These are phyloP conservation scores for Rhopalosiphum maidis DNA, from an alignment of 1,140 invertebrate genomes.

Conservation along the genomic window DNA sequence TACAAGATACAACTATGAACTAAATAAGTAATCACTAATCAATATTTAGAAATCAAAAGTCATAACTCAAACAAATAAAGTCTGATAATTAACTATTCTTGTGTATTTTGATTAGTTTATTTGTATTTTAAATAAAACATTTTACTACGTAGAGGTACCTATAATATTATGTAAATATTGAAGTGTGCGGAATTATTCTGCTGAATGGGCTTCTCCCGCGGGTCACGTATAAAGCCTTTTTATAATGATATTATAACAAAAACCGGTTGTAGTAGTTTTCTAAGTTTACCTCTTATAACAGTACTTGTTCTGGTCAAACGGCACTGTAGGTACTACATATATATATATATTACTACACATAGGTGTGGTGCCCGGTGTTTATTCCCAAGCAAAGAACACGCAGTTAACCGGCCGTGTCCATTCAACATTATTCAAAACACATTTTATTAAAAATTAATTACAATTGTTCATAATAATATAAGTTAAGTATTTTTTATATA, in stretches of 20 bases:
- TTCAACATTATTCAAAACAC: constrained; percentile 39
- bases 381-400: constrained; percentile 46
- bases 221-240: constrained; percentile 33
- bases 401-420: constrained; percentile 45
- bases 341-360: constrained; percentile 26
- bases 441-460: constrained; percentile 28
- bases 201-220: constrained; percentile 32
- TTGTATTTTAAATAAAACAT: background rate
- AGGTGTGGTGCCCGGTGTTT: constrained; percentile 31
- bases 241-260: constrained; percentile 43
- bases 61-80: background rate
- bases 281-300: constrained; percentile 54
- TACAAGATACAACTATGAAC: too few relatives aligned
- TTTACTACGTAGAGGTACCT: background rate
- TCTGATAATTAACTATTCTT: background rate
- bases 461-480: background rate
- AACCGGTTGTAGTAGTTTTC: constrained; percentile 56
- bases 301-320: constrained; percentile 55
- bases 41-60: background rate
- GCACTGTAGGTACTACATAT: background rate
- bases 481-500: background rate
- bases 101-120: background rate
- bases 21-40: background rate
- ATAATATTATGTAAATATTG: constrained; percentile 45
- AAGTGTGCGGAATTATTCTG: constrained; percentile 48